Percentiles rank a stretch among this genome's conserved stretches.
Evolutionary conservation across 1,140 invertebrate genomes (phyloP).

Genomic region (Argopecten irradians): DNA sequence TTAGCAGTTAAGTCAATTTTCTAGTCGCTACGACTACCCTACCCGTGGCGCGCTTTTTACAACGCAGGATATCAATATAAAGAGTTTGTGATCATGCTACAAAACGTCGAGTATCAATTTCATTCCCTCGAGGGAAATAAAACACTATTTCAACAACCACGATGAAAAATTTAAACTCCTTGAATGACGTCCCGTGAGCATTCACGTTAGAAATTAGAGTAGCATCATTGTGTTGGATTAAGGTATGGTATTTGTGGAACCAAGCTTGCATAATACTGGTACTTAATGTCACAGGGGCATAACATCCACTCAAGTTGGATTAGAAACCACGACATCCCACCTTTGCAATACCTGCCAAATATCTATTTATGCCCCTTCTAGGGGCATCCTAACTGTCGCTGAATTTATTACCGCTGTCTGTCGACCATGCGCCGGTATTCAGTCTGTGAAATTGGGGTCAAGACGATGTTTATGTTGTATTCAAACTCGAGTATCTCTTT

Average conservation of each 20-base stretch:
- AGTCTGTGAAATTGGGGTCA: background rate
- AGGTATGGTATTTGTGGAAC: slow-evolving; percentile 13
- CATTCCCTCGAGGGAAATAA: slow-evolving; percentile 11
- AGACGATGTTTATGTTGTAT: slow-evolving; percentile 1
- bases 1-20: slow-evolving; percentile 34
- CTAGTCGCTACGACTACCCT: slow-evolving; percentile 29
- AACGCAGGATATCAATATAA: slow-evolving; percentile 24
- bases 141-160: slow-evolving; percentile 18
- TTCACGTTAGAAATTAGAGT: slow-evolving; percentile 1
- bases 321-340: background rate
- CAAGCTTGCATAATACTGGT: slow-evolving; percentile 12
- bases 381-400: background rate
- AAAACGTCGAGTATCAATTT: slow-evolving; percentile 2
- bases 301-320: background rate
- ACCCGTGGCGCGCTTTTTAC: slow-evolving; percentile 27
- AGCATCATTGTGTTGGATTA: background rate
- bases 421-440: background rate
- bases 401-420: background rate
- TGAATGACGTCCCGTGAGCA: background rate
- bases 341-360: slow-evolving; percentile 15
- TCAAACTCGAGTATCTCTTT: background rate
- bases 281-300: background rate
- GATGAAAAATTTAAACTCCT: slow-evolving; percentile 14
- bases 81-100: background rate
- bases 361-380: background rate